phyloP scores from a whole-genome alignment of 2,888 invertebrate species.

The Lithophane socia region DNA sequence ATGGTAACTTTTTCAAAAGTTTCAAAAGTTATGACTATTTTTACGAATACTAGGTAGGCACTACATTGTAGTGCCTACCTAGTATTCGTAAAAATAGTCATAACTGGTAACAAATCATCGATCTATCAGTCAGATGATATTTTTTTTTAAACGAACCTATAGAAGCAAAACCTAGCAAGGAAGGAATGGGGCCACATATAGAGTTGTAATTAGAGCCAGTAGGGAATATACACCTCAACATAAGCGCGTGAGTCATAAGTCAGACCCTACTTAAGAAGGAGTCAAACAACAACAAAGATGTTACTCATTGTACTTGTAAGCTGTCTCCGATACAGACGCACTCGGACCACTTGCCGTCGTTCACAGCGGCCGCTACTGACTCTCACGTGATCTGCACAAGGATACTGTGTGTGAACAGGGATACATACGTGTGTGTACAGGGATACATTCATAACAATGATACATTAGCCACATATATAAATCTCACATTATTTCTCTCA shows the following conservation, averaged over 20 bases:
- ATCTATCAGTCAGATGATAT: background rate
- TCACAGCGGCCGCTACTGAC: background rate
- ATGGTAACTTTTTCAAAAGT: no score
- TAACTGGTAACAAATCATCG: no score
- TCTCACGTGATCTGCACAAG: background rate
- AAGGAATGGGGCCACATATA: background rate
- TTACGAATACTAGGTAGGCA: no score
- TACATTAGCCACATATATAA: conserved; percentile 35
- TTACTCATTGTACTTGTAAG: conserved; percentile 15
- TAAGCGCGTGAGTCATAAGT: background rate
- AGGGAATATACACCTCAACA: background rate
- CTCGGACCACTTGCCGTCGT: background rate
- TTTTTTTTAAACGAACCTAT: background rate
- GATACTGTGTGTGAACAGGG: background rate
- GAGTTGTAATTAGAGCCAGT: background rate
- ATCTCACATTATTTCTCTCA: conserved; percentile 34
- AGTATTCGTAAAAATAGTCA: background rate
- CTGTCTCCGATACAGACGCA: background rate
- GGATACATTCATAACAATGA: conserved; percentile 29
- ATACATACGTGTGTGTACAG: no score
- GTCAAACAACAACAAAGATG: conserved; percentile 4
- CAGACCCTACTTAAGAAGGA: background rate
- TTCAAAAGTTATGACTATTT: no score
- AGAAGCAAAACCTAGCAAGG: background rate
- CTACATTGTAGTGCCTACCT: no score